phyloP scores from a whole-genome alignment of 2,113 vertebrate genomes.

The Macheiramphus alcinus region DNA sequence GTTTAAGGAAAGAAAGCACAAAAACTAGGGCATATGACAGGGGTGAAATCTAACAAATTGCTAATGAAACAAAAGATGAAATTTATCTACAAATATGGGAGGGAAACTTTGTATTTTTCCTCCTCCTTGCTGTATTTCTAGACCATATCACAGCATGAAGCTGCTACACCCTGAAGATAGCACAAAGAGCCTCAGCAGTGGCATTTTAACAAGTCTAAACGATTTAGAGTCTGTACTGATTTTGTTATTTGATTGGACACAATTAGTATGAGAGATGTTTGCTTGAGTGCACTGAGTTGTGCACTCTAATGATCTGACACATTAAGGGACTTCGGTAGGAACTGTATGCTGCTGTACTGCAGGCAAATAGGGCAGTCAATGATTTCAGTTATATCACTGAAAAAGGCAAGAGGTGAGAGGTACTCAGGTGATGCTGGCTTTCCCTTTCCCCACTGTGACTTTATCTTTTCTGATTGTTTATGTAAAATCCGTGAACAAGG shows the following conservation, averaged over 20 bases:
- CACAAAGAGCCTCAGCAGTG: conserved; percentile 29
- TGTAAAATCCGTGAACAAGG: background rate
- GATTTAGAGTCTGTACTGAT: conserved; percentile 35
- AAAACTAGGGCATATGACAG: background rate
- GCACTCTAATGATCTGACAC: conserved; percentile 20
- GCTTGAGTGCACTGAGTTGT: conserved; percentile 14
- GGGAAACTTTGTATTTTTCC: background rate
- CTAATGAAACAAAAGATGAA: background rate
- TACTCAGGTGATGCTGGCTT: background rate
- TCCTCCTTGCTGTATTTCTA: conserved; percentile 19
- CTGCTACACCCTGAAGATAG: background rate
- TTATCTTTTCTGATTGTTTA: background rate
- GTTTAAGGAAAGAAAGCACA: background rate
- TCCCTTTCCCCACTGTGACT: background rate
- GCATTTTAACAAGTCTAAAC: conserved; percentile 59
- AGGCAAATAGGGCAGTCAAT: conserved; percentile 17
- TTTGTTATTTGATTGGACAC: conserved; percentile 54
- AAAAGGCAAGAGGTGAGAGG: conserved; percentile 9
- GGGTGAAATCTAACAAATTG: background rate
- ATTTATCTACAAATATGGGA: background rate
- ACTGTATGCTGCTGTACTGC: background rate
- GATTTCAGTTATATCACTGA: background rate
- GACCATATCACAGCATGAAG: conserved; percentile 15
- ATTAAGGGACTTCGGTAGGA: background rate
- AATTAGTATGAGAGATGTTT: conserved; percentile 55